These are phyloP conservation scores for Diorhabda carinulata DNA, from an alignment of 1,140 invertebrate species.

Conservation along the genomic window DNA sequence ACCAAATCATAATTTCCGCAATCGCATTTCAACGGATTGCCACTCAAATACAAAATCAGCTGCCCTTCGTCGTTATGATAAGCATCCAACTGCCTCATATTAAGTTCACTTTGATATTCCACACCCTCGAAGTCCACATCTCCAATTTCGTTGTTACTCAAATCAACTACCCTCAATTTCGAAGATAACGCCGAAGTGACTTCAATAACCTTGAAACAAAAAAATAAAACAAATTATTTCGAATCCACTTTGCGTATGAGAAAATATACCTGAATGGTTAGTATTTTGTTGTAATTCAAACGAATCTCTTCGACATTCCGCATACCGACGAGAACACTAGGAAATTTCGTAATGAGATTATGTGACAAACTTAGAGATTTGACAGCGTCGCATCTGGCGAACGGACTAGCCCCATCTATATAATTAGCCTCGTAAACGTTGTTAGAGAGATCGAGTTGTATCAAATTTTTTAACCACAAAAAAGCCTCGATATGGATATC, in stretches of 20 bases:
- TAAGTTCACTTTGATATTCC: neutral
- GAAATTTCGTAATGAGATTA: conserved; percentile 17
- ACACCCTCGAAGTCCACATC: neutral
- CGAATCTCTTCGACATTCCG: conserved; percentile 10
- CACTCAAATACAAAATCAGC: conserved; percentile 4
- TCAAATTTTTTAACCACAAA: conserved; percentile 1
- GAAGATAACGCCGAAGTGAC: neutral
- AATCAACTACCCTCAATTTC: neutral
- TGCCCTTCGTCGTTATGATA: no score
- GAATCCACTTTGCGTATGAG: neutral
- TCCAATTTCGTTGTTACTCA: neutral
- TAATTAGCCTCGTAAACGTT: neutral
- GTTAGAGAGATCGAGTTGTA: neutral
- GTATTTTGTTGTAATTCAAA: conserved; percentile 25
- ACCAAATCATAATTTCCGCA: conserved; percentile 27
- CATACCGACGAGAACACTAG: neutral
- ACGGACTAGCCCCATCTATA: conserved; percentile 5
- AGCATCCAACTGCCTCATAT: no score
- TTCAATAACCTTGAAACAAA: neutral
- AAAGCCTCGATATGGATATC: neutral
- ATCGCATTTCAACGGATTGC: conserved; percentile 16
- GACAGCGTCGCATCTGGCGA: conserved; percentile 7
- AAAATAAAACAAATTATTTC: neutral
- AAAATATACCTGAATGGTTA: conserved; percentile 15
- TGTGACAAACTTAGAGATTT: conserved; percentile 16